Evolutionary conservation across 2,113 vertebrate species (phyloP).

Genomic region (pig (Sus scrofa)): DNA sequence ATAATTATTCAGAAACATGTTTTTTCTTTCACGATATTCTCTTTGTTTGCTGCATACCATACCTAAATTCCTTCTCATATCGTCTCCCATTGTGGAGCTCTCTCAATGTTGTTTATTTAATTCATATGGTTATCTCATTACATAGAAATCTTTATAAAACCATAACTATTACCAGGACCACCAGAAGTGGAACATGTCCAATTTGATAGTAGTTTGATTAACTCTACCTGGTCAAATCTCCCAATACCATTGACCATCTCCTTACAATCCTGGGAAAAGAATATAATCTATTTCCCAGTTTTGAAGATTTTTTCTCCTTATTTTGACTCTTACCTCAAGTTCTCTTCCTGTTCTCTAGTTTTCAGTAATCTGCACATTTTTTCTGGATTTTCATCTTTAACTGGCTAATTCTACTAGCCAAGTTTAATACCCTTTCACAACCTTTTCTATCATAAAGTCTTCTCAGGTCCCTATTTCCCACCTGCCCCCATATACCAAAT

Average conservation of each 20-base stretch:
- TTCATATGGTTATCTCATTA: neutral
- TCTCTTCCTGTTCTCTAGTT: neutral
- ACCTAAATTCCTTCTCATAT: neutral
- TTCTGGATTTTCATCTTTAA: neutral
- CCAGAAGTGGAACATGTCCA: neutral
- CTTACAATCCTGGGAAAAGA: neutral
- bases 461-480: neutral
- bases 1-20: neutral
- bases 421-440: neutral
- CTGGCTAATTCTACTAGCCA: neutral
- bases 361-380: neutral
- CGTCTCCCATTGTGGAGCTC: neutral
- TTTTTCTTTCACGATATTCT: neutral
- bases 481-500: neutral
- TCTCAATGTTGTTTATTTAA: neutral
- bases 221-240: neutral
- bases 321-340: neutral
- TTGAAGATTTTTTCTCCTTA: neutral
- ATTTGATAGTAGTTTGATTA: neutral
- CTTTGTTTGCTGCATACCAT: neutral
- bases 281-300: neutral
- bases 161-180: neutral
- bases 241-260: neutral
- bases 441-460: neutral
- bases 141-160: neutral